phyloP scores from a whole-genome alignment of 2,797 vertebrate genomes.

The Yasuhikotakia modesta region DNA sequence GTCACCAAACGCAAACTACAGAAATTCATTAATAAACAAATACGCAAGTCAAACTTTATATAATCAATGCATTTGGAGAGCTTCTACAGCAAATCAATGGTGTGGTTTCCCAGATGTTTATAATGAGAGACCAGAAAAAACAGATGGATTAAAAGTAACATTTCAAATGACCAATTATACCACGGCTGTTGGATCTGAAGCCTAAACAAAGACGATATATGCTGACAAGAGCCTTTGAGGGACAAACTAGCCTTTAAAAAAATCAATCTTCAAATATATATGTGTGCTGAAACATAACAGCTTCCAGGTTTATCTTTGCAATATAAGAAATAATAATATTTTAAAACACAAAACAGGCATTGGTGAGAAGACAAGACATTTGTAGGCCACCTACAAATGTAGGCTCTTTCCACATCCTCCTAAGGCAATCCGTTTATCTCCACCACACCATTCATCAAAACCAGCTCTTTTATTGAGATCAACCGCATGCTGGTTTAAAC shows the following conservation, averaged over 20 bases:
- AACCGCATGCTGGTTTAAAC: background rate
- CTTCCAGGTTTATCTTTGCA: no score
- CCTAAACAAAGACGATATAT: background rate
- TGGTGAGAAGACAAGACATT: background rate
- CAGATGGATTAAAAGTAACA: background rate
- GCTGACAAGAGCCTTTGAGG: background rate
- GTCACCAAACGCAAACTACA: background rate
- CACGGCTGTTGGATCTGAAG: background rate
- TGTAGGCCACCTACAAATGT: background rate
- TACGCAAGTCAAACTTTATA: no score
- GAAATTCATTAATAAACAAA: background rate
- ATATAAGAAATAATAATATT: no score
- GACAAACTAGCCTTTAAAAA: background rate
- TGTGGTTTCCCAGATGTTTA: background rate
- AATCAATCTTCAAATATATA: background rate
- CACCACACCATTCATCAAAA: constrained; percentile 13
- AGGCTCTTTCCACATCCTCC: constrained; percentile 9
- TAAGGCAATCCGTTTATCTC: constrained; percentile 11
- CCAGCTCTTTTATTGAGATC: background rate
- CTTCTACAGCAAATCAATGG: background rate
- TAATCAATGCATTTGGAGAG: background rate
- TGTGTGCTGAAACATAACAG: no score
- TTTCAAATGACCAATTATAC: background rate
- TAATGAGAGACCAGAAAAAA: background rate
- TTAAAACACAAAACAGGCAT: background rate